Base-by-base conservation (phyloP, 2,888 invertebrate species). In the Temnothorax ravouxi region DNA sequence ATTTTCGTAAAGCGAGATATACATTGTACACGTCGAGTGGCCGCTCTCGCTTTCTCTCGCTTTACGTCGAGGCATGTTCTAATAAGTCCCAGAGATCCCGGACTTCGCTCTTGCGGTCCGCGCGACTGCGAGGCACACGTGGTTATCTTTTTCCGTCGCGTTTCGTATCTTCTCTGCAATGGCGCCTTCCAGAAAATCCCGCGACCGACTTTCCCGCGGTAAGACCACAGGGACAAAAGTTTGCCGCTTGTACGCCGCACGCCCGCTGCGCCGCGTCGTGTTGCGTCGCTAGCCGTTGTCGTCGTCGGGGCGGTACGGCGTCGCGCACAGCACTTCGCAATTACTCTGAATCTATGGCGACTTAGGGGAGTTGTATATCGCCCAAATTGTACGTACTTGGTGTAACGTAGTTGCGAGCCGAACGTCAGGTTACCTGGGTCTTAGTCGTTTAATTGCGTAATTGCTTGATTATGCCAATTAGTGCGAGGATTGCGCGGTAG, bases 381-480 rank as follows among this genome's bases (percentile, higher is more conserved):
- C 61, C 84, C 83, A 91, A 93, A 93, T 92, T 91, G 88, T 92
- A 89, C 90, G 87, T 88, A 90, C 88, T 92, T 90, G 86, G 77
- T 77, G 85, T 88, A 88, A 92, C 69, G 88, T 91, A 89, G 76
- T 67, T 67, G 83, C 86, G 80, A 88, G 86, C 84, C 84, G 80
- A 84, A 86, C 74, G 85, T 85, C 87, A 79, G 72, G 54, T 71
- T 72, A 61, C 72, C 47, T 41, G 72, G 38, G 15, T 54, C 72
- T 84, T 44, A 25, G 54, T 44, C 44, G 62, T 71, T 61, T 44
- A 81, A 80, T 72, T 72, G 80, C 76, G 67, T 89, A 91, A 92
- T 91, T 90, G 87, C 86, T 89, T 86, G 88, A 90, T 91, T 89
- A 90, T 87, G 84, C 76, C 87, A 83, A 88, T 89, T 89, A 88